phyloP scores from a whole-genome alignment of 2,113 vertebrate genomes.

The Benitochromis conjunctus region DNA sequence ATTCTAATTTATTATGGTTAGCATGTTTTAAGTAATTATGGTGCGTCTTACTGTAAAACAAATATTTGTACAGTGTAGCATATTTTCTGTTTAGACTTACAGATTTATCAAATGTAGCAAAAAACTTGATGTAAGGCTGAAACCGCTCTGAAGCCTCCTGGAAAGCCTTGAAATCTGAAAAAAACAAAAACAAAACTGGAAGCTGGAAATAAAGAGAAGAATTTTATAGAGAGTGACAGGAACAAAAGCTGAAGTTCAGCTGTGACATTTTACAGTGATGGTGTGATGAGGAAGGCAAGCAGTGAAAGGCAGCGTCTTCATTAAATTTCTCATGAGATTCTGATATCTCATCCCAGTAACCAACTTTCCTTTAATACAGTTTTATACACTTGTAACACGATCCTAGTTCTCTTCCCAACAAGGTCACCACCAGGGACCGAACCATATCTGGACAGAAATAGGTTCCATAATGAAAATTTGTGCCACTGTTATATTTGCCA shows the following conservation, averaged over 20 bases:
- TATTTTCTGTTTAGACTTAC: slow-evolving; percentile 71
- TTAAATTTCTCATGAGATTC: slow-evolving; percentile 40
- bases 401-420: slow-evolving; percentile 14
- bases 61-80: neutral
- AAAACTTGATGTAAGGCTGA: slow-evolving; percentile 94
- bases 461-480: slow-evolving; percentile 53
- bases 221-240: neutral
- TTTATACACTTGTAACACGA: slow-evolving; percentile 7
- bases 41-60: neutral
- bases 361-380: slow-evolving; percentile 28
- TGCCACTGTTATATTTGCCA: slow-evolving; percentile 18
- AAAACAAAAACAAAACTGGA: neutral
- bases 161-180: slow-evolving; percentile 89
- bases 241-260: neutral
- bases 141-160: slow-evolving; percentile 93
- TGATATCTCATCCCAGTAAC: slow-evolving; percentile 6
- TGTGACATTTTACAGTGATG: neutral
- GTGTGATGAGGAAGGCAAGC: neutral
- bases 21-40: neutral
- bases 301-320: neutral
- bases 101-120: slow-evolving; percentile 95
- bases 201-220: neutral
- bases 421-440: slow-evolving; percentile 54
- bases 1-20: neutral
- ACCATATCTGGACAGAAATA: slow-evolving; percentile 37